Evolutionary conservation across 2,888 invertebrate species (phyloP), one percentile per base, ranked within the genome.

Genomic region (Icerya purchasi): DNA sequence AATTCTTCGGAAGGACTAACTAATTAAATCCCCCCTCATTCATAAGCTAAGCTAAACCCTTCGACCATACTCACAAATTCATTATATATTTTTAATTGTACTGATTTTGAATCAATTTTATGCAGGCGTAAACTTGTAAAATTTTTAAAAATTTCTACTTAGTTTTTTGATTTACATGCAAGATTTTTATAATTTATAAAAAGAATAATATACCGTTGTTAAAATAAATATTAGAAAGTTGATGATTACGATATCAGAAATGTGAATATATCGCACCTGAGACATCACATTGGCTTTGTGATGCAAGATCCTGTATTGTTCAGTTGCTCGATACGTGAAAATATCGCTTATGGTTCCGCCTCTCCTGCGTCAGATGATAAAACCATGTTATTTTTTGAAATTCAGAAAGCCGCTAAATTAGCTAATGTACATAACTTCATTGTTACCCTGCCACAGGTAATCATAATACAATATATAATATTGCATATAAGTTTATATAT

Each of bases 231-330:
- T 19, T 49, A 64, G 61, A 54, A 60, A 51, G 10, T 64, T 14
- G 61, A 61, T 14, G 58, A 57, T 75, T 53, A 77, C 86, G 67
- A 74, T 88, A 0, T 78, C 77, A 63, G 75, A 80, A 55, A 36
- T 36, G 69, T 91, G 8, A 86, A 90, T 65, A 74, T 89, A 1
- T 77, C 78, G 5, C 86, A 86, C 84, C 71, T 64, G 23, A 53
- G 64, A 19, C 49, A 54, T 10, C 50, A 58, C 36, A 63, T 64
- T 2, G 64, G 64, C 8, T 8, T 64, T 5, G 64, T 64, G 2
- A 62, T 61, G 3, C 64, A 64, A 36, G 64, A 64, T 21, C 63
- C 64, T 2, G 59, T 62, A 2, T 21, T 64, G 21, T 64, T 64
- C 50, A 62, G 61, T 54, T 54, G 54, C 25, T 61, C 64, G 1